Conservation (phyloP, 2,888 invertebrate genomes). For the Pyrrhosoma nymphula region DNA sequence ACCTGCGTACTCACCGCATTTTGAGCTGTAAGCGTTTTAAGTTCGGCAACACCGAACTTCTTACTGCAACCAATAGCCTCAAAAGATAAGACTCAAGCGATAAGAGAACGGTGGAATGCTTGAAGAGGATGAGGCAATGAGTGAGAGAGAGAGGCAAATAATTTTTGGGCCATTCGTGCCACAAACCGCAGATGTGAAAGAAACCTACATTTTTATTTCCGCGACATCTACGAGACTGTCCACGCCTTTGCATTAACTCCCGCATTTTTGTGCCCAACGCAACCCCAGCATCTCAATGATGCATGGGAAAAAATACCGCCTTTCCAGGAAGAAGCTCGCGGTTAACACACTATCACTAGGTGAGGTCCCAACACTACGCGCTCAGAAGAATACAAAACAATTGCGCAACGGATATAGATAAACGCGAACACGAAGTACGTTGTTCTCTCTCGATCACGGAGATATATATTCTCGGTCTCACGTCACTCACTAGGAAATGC, state of each 20-base stretch:
- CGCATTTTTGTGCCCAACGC: background rate
- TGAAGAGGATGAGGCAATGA: background rate
- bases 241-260: background rate
- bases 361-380: background rate
- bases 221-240: background rate
- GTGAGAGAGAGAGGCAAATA: background rate
- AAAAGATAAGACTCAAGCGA: background rate
- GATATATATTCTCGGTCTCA: background rate
- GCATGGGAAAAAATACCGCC: background rate
- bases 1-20: background rate
- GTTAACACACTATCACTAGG: background rate
- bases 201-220: background rate
- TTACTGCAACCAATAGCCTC: background rate
- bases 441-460: background rate
- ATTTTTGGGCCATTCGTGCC: background rate
- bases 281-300: background rate
- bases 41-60: conserved; percentile 11
- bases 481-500: background rate
- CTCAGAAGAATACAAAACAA: background rate
- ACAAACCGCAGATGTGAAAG: background rate
- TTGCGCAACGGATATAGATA: background rate
- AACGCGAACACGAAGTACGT: background rate
- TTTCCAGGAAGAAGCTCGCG: background rate
- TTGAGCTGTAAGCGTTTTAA: background rate
- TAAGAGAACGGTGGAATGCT: background rate